These are phyloP conservation scores for Lophotis ruficrista DNA, from an alignment of 2,113 vertebrate genomes.

Conservation along the genomic window DNA sequence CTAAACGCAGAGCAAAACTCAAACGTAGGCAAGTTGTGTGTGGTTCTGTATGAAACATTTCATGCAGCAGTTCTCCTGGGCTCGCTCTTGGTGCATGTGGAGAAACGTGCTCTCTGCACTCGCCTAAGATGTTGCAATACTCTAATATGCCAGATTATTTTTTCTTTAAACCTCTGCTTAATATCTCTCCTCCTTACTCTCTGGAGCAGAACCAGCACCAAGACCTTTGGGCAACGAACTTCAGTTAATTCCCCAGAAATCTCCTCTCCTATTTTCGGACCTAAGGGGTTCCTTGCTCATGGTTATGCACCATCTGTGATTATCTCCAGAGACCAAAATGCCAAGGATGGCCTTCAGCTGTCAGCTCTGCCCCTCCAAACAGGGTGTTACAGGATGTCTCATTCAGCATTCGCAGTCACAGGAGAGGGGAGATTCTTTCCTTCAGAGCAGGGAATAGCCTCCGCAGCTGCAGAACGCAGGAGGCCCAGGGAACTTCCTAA, in stretches of 20 bases:
- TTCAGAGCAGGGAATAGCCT: conserved; percentile 39
- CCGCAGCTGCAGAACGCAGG: conserved; percentile 59
- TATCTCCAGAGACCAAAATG: conserved; percentile 1
- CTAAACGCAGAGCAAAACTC: not conserved
- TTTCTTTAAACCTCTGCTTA: conserved; percentile 12
- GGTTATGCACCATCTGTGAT: not conserved
- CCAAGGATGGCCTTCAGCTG: conserved; percentile 9
- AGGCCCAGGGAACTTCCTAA: conserved; percentile 53
- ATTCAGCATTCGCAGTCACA: conserved; percentile 44
- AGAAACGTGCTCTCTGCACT: not conserved
- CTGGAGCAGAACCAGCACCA: not conserved
- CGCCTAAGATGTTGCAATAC: not conserved
- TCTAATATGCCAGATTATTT: not conserved
- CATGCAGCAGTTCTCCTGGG: not conserved
- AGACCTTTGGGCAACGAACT: not conserved
- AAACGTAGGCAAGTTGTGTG: not conserved
- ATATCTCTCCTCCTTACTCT: not conserved
- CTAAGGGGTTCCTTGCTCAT: not conserved
- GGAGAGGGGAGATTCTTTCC: conserved; percentile 1
- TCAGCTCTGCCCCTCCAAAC: conserved; percentile 20
- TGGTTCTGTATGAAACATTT: not conserved
- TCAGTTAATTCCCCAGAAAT: not conserved
- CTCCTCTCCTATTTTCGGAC: not conserved
- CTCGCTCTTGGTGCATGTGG: not conserved
- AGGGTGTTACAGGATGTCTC: conserved; percentile 50